A percentile compares a stretch with the other conserved stretches of the same genome.
Conservation (phyloP, 2,888 invertebrate species). For the Malacosoma neustria region DNA sequence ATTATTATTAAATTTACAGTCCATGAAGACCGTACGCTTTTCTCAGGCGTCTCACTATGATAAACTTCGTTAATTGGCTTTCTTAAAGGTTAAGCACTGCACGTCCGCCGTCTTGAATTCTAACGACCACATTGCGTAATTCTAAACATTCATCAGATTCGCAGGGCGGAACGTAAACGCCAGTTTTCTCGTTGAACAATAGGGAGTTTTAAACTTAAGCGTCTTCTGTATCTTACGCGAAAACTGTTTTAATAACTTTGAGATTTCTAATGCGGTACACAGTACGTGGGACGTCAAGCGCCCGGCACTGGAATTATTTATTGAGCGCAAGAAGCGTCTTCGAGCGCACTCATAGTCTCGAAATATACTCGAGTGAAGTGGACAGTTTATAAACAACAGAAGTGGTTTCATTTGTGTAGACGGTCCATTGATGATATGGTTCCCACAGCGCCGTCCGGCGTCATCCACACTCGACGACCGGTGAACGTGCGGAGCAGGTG, state of each 20-base stretch:
- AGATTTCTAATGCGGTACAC: slow-evolving; percentile 11
- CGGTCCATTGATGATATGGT: slow-evolving; percentile 60
- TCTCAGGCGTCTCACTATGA: slow-evolving; percentile 31
- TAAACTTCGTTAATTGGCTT: slow-evolving; percentile 43
- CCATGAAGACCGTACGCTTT: slow-evolving; percentile 20
- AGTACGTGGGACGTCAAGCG: not conserved
- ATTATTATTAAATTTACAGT: slow-evolving; percentile 42
- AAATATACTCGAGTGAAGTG: slow-evolving; percentile 52
- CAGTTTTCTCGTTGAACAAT: slow-evolving; percentile 41
- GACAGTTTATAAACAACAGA: slow-evolving; percentile 71
- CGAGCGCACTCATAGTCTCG: slow-evolving; percentile 36
- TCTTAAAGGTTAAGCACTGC: slow-evolving; percentile 35
- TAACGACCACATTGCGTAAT: slow-evolving; percentile 36
- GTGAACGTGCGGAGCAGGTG: slow-evolving; percentile 42
- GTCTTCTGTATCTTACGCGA: slow-evolving; percentile 27
- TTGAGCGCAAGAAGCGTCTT: slow-evolving; percentile 37
- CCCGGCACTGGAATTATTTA: slow-evolving; percentile 35
- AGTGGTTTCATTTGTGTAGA: slow-evolving; percentile 45
- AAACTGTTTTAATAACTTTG: slow-evolving; percentile 27
- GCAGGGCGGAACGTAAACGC: slow-evolving; percentile 35
- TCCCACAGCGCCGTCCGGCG: slow-evolving; percentile 48
- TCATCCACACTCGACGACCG: slow-evolving; percentile 14
- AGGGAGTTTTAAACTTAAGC: slow-evolving; percentile 26
- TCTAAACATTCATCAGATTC: slow-evolving; percentile 30
- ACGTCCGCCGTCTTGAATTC: slow-evolving; percentile 27